phyloP scores from a whole-genome alignment of 2,888 invertebrate species.

The Mythimna lalbum region DNA sequence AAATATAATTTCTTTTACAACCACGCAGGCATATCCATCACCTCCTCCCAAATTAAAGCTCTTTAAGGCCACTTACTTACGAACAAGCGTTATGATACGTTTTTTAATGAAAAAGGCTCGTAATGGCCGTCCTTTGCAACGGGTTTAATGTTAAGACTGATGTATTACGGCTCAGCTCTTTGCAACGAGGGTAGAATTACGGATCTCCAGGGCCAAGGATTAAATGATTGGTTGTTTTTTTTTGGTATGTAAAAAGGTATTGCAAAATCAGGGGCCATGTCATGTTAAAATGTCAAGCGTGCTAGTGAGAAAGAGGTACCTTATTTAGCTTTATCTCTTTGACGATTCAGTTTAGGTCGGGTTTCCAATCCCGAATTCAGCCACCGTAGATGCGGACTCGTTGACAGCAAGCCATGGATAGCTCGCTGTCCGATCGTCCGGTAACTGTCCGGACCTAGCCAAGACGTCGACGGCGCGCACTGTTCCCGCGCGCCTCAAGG shows the following conservation, averaged over 20 bases:
- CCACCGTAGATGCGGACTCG: too few species aligned
- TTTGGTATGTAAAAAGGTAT: not conserved
- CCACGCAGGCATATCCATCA: conserved; percentile 29
- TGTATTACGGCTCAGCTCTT: conserved; percentile 45
- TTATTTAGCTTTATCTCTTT: too few species aligned
- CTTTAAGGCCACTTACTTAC: conserved; percentile 21
- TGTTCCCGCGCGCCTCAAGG: too few species aligned
- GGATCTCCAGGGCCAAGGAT: not conserved
- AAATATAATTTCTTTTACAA: not conserved
- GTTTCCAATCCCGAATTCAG: too few species aligned
- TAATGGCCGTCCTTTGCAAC: conserved; percentile 42
- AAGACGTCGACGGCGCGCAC: too few species aligned
- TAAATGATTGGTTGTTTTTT: conserved; percentile 13
- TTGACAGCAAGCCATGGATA: too few species aligned
- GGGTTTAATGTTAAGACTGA: conserved; percentile 55
- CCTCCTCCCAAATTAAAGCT: conserved; percentile 52
- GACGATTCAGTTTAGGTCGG: too few species aligned
- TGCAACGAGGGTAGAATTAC: conserved; percentile 11
- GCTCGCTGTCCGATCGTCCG: too few species aligned
- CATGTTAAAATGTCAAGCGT: too few species aligned
- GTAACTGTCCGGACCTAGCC: too few species aligned
- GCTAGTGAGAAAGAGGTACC: too few species aligned
- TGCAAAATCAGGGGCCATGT: too few species aligned
- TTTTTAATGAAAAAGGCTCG: conserved; percentile 60
- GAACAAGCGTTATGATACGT: conserved; percentile 39